These are phyloP conservation scores for Euwallacea fornicatus DNA, from an alignment of 1,140 invertebrate genomes.

Conservation along the genomic window DNA sequence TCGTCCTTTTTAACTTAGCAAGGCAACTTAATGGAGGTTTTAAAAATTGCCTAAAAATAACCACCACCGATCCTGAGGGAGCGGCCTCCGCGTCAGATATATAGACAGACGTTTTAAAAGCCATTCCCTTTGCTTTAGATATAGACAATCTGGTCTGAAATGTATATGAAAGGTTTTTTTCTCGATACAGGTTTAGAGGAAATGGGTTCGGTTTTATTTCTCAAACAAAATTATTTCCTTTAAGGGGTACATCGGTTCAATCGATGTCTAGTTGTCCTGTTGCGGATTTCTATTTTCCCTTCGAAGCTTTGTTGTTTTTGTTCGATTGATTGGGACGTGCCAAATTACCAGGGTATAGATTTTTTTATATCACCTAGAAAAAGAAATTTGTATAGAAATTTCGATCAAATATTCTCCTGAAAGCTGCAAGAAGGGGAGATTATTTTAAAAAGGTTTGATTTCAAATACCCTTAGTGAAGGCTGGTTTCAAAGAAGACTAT, in stretches of 20 bases:
- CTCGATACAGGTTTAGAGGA: not conserved
- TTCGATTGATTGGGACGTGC: no score
- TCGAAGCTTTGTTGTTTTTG: no score
- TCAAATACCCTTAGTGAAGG: no score
- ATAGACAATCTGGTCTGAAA: not conserved
- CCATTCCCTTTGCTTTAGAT: constrained; percentile 4
- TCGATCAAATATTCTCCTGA: no score
- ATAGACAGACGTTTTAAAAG: constrained; percentile 15
- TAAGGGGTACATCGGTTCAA: not conserved
- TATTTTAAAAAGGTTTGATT: no score
- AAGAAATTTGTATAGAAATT: no score
- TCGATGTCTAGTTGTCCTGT: no score
- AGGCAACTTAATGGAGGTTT: constrained; percentile 16
- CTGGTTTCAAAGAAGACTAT: no score
- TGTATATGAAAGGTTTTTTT: not conserved
- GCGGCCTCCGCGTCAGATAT: constrained; percentile 1
- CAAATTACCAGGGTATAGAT: no score
- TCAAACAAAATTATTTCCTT: not conserved
- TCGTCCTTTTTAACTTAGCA: constrained; percentile 3
- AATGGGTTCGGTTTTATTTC: constrained; percentile 5
- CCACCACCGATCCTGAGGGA: not conserved
- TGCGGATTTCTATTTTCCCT: no score
- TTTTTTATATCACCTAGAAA: no score
- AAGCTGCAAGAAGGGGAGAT: no score
- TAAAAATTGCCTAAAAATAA: constrained; percentile 19